phyloP scores from a whole-genome alignment of 2,797 vertebrate species.

The Selene dorsalis region DNA sequence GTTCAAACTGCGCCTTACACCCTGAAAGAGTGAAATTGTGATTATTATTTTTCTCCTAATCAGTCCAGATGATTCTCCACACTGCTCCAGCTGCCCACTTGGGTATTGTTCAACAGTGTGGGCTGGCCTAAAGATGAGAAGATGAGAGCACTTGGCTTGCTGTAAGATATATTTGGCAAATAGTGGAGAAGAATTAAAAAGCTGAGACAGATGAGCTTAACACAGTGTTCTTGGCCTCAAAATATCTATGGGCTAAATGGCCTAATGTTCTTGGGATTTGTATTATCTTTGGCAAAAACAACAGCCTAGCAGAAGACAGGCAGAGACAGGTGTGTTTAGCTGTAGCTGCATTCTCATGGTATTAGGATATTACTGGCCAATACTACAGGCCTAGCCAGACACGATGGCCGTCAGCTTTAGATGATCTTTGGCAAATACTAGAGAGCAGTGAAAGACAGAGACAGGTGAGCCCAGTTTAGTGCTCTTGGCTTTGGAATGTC shows the following conservation, averaged over 20 bases:
- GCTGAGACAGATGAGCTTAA: slow-evolving; percentile 61
- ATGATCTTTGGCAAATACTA: slow-evolving; percentile 72
- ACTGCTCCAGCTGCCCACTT: slow-evolving; percentile 45
- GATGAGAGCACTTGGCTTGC: slow-evolving; percentile 60
- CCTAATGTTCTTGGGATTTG: slow-evolving; percentile 47
- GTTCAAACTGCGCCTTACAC: slow-evolving; percentile 11
- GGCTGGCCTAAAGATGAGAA: slow-evolving; percentile 53
- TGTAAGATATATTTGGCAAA: slow-evolving; percentile 64
- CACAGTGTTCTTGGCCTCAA: slow-evolving; percentile 54
- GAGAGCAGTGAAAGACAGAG: slow-evolving; percentile 68
- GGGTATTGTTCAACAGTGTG: slow-evolving; percentile 47
- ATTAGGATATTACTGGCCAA: slow-evolving; percentile 67
- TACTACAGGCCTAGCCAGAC: slow-evolving; percentile 48
- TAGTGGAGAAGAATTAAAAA: slow-evolving; percentile 43
- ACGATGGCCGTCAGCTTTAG: slow-evolving; percentile 62
- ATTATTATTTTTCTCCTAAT: slow-evolving; percentile 55
- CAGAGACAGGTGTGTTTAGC: slow-evolving; percentile 70
- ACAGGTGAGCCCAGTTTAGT: slow-evolving; percentile 73
- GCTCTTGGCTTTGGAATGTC: slow-evolving; percentile 63
- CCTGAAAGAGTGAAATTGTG: slow-evolving; percentile 20
- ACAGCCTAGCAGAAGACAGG: slow-evolving; percentile 42
- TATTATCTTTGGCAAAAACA: slow-evolving; percentile 71
- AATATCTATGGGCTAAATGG: slow-evolving; percentile 36
- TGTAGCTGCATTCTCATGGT: slow-evolving; percentile 58
- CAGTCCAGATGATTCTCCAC: slow-evolving; percentile 41